A percentile compares a stretch with the other conserved stretches of the same genome.
Evolutionary conservation across 2,113 vertebrate genomes (phyloP).

Genomic region (Plecotus auritus): DNA sequence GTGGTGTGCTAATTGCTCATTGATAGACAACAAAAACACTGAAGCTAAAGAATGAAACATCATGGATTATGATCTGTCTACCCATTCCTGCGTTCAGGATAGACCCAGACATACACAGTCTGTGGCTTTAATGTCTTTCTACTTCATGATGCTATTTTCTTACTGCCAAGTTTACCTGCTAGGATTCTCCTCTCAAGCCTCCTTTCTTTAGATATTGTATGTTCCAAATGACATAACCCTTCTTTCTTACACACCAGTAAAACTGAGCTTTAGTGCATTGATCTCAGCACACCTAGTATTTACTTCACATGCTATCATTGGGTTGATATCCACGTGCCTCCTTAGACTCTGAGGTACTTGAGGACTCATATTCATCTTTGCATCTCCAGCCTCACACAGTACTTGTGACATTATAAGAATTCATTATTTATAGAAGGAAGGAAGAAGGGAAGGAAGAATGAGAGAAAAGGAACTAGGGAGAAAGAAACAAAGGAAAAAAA

Average conservation of each 20-base stretch:
- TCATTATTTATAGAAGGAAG: not conserved
- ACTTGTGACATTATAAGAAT: not conserved
- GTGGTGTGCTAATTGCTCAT: not conserved
- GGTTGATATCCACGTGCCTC: not conserved
- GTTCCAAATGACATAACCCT: not conserved
- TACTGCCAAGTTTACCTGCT: not conserved
- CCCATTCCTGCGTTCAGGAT: not conserved
- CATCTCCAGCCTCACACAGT: not conserved
- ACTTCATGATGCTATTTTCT: not conserved
- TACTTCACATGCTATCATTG: not conserved
- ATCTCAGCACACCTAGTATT: not conserved
- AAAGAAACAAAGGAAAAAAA: not conserved
- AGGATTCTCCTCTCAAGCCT: not conserved
- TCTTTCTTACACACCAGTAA: not conserved
- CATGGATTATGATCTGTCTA: not conserved
- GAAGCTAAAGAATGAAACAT: not conserved
- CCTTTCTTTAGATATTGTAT: not conserved
- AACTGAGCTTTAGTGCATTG: not conserved
- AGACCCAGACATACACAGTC: not conserved
- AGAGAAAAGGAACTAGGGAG: not conserved
- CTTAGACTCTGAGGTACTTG: not conserved
- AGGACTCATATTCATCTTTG: not conserved
- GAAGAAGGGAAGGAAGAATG: not conserved
- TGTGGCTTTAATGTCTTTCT: not conserved
- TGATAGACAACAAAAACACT: constrained; percentile 1